A percentile compares a stretch with the other conserved stretches of the same genome.
Conservation (phyloP, 2,888 invertebrate genomes). For the Phyllotreta cruciferae region DNA sequence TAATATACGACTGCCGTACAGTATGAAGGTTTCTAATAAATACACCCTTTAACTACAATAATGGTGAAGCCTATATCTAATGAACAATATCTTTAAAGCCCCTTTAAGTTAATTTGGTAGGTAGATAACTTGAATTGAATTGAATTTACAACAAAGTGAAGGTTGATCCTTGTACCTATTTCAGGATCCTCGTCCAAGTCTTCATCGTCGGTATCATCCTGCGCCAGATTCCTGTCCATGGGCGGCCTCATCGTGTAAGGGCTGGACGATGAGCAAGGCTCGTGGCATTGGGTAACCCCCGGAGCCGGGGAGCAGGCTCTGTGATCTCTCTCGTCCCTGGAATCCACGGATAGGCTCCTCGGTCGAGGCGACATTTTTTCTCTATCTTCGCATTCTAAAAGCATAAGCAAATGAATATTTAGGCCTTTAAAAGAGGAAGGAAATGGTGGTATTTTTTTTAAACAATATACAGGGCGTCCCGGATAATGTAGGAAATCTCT, state of each 20-base stretch:
- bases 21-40: background rate
- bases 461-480: no score
- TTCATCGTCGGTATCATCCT: conserved; percentile 53
- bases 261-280: conserved; percentile 55
- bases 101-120: no score
- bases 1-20: background rate
- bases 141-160: no score
- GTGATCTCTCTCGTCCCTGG: conserved; percentile 54
- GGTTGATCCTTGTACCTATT: conserved; percentile 47
- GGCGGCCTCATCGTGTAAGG: conserved; percentile 79
- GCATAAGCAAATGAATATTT: background rate
- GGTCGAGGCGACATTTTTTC: conserved; percentile 52
- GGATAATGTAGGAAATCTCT: no score
- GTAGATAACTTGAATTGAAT: no score
- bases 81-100: no score
- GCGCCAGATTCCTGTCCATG: conserved; percentile 57
- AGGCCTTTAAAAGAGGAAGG: background rate
- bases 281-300: conserved; percentile 74
- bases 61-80: no score
- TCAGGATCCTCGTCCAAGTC: conserved; percentile 56
- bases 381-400: conserved; percentile 60
- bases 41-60: no score
- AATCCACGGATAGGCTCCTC: conserved; percentile 54
- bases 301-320: conserved; percentile 64
- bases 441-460: background rate